These are phyloP conservation scores for Gopherus flavomarginatus DNA, from an alignment of 2,113 vertebrate genomes.

Conservation along the genomic window DNA sequence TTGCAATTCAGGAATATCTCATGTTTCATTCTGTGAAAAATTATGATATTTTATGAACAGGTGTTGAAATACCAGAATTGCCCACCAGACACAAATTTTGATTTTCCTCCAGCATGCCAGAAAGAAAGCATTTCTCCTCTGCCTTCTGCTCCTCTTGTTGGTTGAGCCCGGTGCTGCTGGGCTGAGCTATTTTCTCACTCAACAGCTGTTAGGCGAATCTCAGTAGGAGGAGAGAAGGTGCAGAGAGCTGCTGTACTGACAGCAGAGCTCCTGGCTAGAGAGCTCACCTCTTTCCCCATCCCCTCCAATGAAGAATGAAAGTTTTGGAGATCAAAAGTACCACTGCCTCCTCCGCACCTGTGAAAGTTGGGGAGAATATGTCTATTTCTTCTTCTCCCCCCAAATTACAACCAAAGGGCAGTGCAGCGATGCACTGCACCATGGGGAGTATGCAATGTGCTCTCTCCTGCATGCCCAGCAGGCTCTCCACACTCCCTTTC, in stretches of 20 bases:
- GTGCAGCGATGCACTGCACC: neutral
- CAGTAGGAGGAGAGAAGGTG: slow-evolving; percentile 27
- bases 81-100: slow-evolving; percentile 11
- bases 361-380: neutral
- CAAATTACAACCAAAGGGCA: neutral
- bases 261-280: slow-evolving; percentile 17
- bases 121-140: slow-evolving; percentile 52
- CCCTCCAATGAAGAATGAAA: slow-evolving; percentile 7
- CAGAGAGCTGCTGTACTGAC: slow-evolving; percentile 43
- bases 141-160: slow-evolving; percentile 2
- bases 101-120: slow-evolving; percentile 17
- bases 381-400: neutral
- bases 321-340: neutral
- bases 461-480: neutral
- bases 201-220: slow-evolving; percentile 17
- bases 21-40: slow-evolving; percentile 34
- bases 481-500: neutral
- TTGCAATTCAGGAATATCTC: slow-evolving; percentile 17
- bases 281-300: slow-evolving; percentile 5
- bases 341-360: neutral
- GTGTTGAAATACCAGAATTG: slow-evolving; percentile 28
- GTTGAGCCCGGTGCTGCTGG: slow-evolving; percentile 53
- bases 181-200: slow-evolving; percentile 35
- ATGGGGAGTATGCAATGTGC: neutral
- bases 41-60: neutral